phyloP scores from a whole-genome alignment of 1,140 invertebrate genomes.

The Drosophila quadrilineata region DNA sequence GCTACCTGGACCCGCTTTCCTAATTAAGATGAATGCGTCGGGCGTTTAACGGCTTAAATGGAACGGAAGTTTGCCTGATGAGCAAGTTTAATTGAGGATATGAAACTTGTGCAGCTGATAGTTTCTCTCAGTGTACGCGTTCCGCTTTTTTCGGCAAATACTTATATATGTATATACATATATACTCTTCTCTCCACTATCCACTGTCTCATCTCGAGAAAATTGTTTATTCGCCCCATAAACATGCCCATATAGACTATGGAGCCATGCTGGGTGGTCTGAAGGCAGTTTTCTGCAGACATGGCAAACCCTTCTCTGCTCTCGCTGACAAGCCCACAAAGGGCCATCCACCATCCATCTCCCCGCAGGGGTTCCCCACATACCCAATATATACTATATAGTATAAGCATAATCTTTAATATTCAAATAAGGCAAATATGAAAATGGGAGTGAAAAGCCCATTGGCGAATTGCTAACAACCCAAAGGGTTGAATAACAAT shows the following conservation, averaged over 20 bases:
- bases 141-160: neutral
- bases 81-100: constrained; percentile 23
- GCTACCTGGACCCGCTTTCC: constrained; percentile 20
- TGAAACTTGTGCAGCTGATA: neutral
- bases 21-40: constrained; percentile 77
- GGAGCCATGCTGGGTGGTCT: too few relatives aligned
- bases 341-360: neutral
- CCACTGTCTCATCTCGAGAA: neutral
- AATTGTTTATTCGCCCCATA: constrained; percentile 19
- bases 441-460: constrained; percentile 4
- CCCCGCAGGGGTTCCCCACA: too few relatives aligned
- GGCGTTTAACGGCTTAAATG: constrained; percentile 71
- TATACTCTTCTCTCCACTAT: too few relatives aligned
- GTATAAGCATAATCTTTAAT: constrained; percentile 62
- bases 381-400: constrained; percentile 4
- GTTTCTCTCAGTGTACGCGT: constrained; percentile 51
- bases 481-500: neutral
- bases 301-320: neutral
- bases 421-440: constrained; percentile 57
- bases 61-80: constrained; percentile 55
- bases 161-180: too few relatives aligned
- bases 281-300: too few relatives aligned
- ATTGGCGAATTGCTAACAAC: constrained; percentile 6
- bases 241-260: neutral
- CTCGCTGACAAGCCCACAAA: constrained; percentile 16